Evolutionary conservation across 1,140 invertebrate genomes (phyloP).

Genomic region (Eupeodes corollae): DNA sequence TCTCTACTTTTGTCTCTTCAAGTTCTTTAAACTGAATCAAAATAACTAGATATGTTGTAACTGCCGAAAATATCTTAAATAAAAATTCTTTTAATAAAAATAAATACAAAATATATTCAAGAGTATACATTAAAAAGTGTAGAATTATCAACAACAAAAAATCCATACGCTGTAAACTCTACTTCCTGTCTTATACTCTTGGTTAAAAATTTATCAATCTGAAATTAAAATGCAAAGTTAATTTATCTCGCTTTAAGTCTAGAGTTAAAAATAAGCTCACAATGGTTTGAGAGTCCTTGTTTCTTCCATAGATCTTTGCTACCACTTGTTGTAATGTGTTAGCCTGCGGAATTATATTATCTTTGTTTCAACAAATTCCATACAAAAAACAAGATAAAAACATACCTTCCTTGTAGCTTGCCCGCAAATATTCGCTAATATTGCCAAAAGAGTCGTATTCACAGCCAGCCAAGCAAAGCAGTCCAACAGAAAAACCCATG

Average conservation of each 20-base stretch:
- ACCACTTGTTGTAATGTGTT: constrained; percentile 29
- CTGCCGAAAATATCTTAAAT: constrained; percentile 32
- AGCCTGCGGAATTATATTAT: constrained; percentile 16
- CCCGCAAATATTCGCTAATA: constrained; percentile 25
- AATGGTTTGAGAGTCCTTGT: constrained; percentile 32
- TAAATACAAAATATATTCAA: neutral
- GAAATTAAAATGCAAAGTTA: neutral
- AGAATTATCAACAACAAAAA: constrained; percentile 34
- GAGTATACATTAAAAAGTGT: constrained; percentile 34
- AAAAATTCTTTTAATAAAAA: neutral
- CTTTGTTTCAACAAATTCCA: too few species aligned
- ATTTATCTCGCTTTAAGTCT: neutral
- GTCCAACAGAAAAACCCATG: constrained; percentile 23
- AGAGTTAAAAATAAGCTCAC: constrained; percentile 10
- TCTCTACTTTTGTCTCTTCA: constrained; percentile 29
- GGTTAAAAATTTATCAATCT: constrained; percentile 35
- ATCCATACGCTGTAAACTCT: constrained; percentile 33
- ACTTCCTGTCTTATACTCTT: constrained; percentile 35
- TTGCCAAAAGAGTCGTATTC: constrained; percentile 20
- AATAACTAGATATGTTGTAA: constrained; percentile 33
- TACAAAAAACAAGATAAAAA: neutral
- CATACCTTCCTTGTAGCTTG: constrained; percentile 25
- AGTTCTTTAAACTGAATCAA: constrained; percentile 34
- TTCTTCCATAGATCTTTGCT: constrained; percentile 26
- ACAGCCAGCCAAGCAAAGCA: constrained; percentile 24